Base-by-base conservation (phyloP, 92 coral and sea anemone species). In the Umimayanthus kanabou region DNA sequence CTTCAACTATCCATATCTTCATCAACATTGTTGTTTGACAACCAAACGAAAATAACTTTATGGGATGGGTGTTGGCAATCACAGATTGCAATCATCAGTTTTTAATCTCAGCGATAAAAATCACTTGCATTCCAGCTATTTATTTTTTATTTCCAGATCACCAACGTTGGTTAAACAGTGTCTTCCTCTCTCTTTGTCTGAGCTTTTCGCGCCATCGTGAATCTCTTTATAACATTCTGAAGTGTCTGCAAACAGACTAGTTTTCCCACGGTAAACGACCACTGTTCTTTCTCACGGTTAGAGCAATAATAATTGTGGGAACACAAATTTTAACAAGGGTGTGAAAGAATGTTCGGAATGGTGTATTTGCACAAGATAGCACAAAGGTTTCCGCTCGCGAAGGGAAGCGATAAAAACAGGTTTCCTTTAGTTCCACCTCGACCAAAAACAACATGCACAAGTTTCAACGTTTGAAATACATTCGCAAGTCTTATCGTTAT, bases 221-320 rank as follows among this genome's bases (percentile, higher is more conserved):
- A 69, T 29, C 43, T 69, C 77, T 70, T 25, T 58, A 67, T 80
- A 80, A 8, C 65, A 67, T 26, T 61, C 25, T 71, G 50, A 79
- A 83, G 87, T 83, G 77, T 71, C 39, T 45, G 87, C 78, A 83
- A 83, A 83, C 77, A 83, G 39, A 45, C 16, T 15, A 15, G 20
- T 39, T 83, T 83, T 83, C 87, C 87, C 87, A 83, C 87, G 87
- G 87, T 30, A 83, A 83, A 14, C 66, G 14, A 6, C 42, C 26
- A 80, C 47, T 33, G 72, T 83, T 61, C 77, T 66, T 83, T 83
- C 87, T 83, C 87, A 83, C 87, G 87, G 23, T 30, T 72, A 14
- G 87, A 13, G 65, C n/a, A 65, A 69, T 83, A 65, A 81, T 65
- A 33, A 45, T 45, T 83, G 77, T 83, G 78, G 87, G 67, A 83